A percentile compares a stretch with the other conserved stretches of the same genome.
phyloP scores from a whole-genome alignment of 2,888 invertebrate species.

The Scelioninae gen. 2 region DNA sequence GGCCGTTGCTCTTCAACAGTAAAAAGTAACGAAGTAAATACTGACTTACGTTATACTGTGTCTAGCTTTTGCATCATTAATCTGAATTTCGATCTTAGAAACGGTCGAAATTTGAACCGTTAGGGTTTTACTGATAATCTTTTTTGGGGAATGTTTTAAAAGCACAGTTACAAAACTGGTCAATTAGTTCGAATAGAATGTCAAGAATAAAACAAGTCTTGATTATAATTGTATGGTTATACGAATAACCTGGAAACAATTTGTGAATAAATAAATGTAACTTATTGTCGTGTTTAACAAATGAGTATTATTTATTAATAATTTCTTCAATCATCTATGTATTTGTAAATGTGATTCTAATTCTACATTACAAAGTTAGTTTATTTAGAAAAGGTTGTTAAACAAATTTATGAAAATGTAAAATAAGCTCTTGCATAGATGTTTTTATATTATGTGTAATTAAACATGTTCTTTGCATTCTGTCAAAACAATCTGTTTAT shows the following conservation, averaged over 20 bases:
- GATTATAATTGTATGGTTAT: too few species aligned
- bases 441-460: not conserved
- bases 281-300: too few species aligned
- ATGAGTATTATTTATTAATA: too few species aligned
- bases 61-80: slow-evolving; percentile 26
- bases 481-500: not conserved
- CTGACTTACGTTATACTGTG: not conserved
- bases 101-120: slow-evolving; percentile 27
- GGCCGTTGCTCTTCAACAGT: slow-evolving; percentile 24
- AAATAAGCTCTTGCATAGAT: not conserved
- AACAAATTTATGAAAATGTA: not conserved
- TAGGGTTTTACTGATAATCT: slow-evolving; percentile 12
- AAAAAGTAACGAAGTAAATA: slow-evolving; percentile 17
- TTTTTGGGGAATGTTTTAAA: not conserved
- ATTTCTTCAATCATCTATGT: too few species aligned
- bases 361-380: not conserved
- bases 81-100: slow-evolving; percentile 14
- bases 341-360: too few species aligned
- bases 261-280: too few species aligned
- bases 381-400: not conserved
- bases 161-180: slow-evolving; percentile 10
- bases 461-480: not conserved
- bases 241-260: too few species aligned
- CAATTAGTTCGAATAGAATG: not conserved
- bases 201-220: too few species aligned